Base-by-base conservation (phyloP, 2,888 invertebrate genomes). In the Diarsia dahlii region DNA sequence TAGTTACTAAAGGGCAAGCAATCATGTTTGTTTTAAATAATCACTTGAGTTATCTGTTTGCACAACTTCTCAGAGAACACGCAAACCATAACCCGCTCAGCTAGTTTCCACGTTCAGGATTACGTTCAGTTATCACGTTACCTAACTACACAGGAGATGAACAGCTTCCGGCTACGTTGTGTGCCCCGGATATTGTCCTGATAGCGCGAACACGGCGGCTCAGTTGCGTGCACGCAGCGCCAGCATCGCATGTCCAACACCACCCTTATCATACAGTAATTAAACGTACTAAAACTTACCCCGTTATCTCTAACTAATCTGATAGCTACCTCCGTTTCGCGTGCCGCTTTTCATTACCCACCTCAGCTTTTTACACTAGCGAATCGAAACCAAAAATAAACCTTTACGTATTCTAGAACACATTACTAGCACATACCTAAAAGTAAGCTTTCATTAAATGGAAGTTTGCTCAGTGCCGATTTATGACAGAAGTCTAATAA, bases 321-420 rank as follows among this genome's bases (percentile, higher is more conserved):
- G 66, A 68, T 74, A 72, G 69, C 23, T 58, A 46, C 74, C 79
- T 74, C 69, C 74, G 76, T 80, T 85, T 91, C 62, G 91, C 92
- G 91, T 92, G 92, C 81, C 80, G 48, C 67, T 74, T 82, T 86
- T 89, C 85, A 89, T 90, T 89, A 84, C 75, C 58, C 58, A 54
- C 39, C n/a, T 65, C 34, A 13, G 34, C 20, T 67, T 70, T 78
- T 75, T 69, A 70, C 28, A 71, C 65, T 79, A 60, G 69, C 62
- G 52, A 74, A 76, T 68, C 66, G 45, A 18, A 65, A 39, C 46
- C 18, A 46, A 66, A 82, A 71, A 77, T 77, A 71, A 69, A 81
- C 46, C 52, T 76, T 71, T 20, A 63, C 48, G 52, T 64, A 60
- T 73, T 83, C 56, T 48, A 54, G 39, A 68, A 76, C 64, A 73